Percentiles rank a stretch among this genome's conserved stretches.
These are phyloP conservation scores for Agrochola macilenta DNA, from an alignment of 2,888 invertebrate species.

Conservation along the genomic window DNA sequence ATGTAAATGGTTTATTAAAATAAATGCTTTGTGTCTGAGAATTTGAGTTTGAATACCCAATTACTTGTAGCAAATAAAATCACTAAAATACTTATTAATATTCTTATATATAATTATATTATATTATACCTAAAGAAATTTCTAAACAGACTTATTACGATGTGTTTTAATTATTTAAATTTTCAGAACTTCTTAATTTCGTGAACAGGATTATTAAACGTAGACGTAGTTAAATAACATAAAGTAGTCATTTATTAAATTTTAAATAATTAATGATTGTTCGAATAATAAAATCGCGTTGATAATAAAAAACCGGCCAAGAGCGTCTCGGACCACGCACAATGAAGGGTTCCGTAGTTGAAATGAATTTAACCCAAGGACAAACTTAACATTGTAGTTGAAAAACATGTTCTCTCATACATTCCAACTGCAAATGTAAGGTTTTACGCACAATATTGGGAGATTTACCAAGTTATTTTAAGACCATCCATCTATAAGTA, in stretches of 20 bases:
- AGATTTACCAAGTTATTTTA: too few species aligned
- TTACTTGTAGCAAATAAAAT: not conserved
- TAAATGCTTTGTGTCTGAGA: not conserved
- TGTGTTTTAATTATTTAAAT: not conserved
- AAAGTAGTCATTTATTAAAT: not conserved
- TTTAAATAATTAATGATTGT: not conserved
- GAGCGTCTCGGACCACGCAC: too few species aligned
- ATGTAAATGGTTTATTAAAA: not conserved
- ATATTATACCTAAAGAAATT: not conserved
- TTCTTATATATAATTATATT: too few species aligned
- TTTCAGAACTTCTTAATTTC: not conserved
- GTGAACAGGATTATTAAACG: not conserved
- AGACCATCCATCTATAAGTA: too few species aligned
- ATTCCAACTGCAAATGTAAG: too few species aligned
- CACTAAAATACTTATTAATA: not conserved
- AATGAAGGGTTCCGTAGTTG: too few species aligned
- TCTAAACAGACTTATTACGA: not conserved
- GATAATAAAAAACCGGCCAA: too few species aligned
- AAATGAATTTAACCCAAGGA: too few species aligned
- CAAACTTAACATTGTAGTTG: too few species aligned
- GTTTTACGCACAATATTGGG: too few species aligned
- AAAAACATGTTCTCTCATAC: too few species aligned
- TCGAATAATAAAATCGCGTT: too few species aligned
- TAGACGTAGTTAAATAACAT: not conserved
- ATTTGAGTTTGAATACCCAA: not conserved